Percentiles rank a stretch among this genome's conserved stretches.
Conservation (phyloP, 2,113 vertebrate species). For the Pseudorasbora parva region DNA sequence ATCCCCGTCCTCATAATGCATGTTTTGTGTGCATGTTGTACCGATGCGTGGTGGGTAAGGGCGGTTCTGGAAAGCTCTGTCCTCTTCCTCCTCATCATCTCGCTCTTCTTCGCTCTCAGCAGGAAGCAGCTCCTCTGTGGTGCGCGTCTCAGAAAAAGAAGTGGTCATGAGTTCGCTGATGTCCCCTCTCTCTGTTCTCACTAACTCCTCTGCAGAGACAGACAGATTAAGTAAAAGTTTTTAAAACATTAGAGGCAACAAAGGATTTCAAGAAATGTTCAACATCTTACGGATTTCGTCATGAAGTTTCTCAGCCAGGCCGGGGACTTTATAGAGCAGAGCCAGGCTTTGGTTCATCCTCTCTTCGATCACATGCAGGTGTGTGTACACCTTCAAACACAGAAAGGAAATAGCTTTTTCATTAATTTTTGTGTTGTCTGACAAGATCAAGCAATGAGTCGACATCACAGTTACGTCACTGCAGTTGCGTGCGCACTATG, state of each 20-base stretch:
- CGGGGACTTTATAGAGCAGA: slow-evolving; percentile 85
- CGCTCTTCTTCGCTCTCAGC: slow-evolving; percentile 82
- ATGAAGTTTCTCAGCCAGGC: slow-evolving; percentile 80
- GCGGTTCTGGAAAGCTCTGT: slow-evolving; percentile 75
- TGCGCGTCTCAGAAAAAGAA: slow-evolving; percentile 83
- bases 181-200: slow-evolving; percentile 79
- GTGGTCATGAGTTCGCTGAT: slow-evolving; percentile 84
- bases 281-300: slow-evolving; percentile 83
- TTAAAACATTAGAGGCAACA: neutral
- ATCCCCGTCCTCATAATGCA: neutral
- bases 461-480: too few relatives aligned
- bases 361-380: slow-evolving; percentile 90
- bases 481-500: too few relatives aligned
- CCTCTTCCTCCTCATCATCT: slow-evolving; percentile 81
- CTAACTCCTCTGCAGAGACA: slow-evolving; percentile 75
- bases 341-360: slow-evolving; percentile 91
- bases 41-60: slow-evolving; percentile 77
- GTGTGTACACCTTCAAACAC: slow-evolving; percentile 84
- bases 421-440: neutral
- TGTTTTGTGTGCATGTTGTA: slow-evolving; percentile 49
- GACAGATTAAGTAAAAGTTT: neutral
- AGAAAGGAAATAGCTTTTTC: neutral
- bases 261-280: too few relatives aligned
- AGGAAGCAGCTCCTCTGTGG: slow-evolving; percentile 82
- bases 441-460: neutral